phyloP scores from a whole-genome alignment of 2,888 invertebrate genomes.

The Acleris laterana region DNA sequence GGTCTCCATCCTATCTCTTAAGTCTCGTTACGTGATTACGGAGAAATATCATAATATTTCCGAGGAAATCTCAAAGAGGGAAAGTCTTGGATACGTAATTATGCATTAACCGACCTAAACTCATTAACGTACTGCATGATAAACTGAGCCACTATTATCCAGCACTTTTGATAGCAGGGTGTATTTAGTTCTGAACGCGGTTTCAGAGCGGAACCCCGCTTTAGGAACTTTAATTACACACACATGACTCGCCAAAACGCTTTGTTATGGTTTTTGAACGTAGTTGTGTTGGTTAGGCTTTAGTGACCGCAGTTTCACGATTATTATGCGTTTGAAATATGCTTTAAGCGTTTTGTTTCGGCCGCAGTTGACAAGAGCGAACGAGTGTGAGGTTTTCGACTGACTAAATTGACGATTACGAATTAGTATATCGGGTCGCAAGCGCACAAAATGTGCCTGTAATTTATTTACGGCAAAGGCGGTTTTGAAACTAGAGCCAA shows the following conservation, averaged over 20 bases:
- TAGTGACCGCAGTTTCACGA: conserved; percentile 10
- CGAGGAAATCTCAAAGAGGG: conserved; percentile 24
- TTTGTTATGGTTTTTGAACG: conserved; percentile 36
- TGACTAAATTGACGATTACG: too few relatives aligned
- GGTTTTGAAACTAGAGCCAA: too few relatives aligned
- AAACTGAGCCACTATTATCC: conserved; percentile 47
- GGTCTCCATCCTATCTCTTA: not conserved
- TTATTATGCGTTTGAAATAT: not conserved
- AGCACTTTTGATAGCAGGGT: conserved; percentile 41
- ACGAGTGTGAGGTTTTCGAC: too few relatives aligned
- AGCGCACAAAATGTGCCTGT: too few relatives aligned
- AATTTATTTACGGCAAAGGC: too few relatives aligned
- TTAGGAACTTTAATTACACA: conserved; percentile 66
- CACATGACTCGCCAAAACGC: conserved; percentile 62
- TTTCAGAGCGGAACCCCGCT: conserved; percentile 36
- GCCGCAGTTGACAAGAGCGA: too few relatives aligned
- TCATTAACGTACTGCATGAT: conserved; percentile 43
- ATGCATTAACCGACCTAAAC: conserved; percentile 26
- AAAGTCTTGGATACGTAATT: conserved; percentile 29
- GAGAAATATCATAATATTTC: conserved; percentile 13
- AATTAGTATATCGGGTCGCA: too few relatives aligned
- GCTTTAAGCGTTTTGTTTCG: too few relatives aligned
- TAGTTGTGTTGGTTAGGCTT: conserved; percentile 15
- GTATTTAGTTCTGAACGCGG: conserved; percentile 39
- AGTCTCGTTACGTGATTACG: conserved; percentile 11